These are phyloP conservation scores for Dinoponera quadriceps DNA, from an alignment of 1,140 invertebrate genomes.

Conservation along the genomic window DNA sequence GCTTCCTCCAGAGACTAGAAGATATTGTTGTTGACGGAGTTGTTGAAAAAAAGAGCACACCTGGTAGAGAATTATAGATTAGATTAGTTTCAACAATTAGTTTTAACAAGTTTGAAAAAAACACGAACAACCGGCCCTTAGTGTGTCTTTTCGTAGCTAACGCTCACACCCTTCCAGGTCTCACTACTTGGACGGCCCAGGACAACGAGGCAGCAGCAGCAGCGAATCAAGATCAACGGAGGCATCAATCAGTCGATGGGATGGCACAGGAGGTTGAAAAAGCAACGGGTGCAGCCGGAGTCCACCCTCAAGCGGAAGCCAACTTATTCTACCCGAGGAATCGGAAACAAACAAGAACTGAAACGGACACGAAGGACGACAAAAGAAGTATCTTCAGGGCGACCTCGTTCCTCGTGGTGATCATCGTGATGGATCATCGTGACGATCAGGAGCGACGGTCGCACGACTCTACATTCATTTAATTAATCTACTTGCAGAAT, in stretches of 20 bases:
- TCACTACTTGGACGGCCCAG: constrained; percentile 34
- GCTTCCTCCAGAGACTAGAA: constrained; percentile 9
- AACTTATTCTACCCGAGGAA: constrained; percentile 7
- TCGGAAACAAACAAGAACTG: constrained; percentile 12
- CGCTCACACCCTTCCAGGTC: constrained; percentile 84
- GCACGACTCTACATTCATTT: constrained; percentile 17
- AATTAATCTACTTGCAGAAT: constrained; percentile 21
- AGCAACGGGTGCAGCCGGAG: constrained; percentile 41
- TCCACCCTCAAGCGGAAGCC: constrained; percentile 23
- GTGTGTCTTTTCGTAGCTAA: constrained; percentile 82
- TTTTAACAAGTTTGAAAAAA: too few species aligned
- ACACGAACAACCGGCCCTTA: constrained; percentile 53
- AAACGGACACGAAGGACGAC: constrained; percentile 15
- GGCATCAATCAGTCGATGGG: constrained; percentile 35
- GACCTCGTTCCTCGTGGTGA: constrained; percentile 35
- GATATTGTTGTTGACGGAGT: constrained; percentile 17
- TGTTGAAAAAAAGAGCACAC: constrained; percentile 26
- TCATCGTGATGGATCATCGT: constrained; percentile 27
- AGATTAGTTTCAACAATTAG: constrained; percentile 21
- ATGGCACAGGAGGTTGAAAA: constrained; percentile 26
- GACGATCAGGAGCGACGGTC: constrained; percentile 31
- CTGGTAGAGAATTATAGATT: constrained; percentile 45
- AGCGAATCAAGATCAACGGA: constrained; percentile 38
- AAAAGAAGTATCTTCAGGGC: constrained; percentile 23
- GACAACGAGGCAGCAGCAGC: constrained; percentile 42